Conservation (phyloP, 2,888 invertebrate genomes). For the Habroteleia sp. region DNA sequence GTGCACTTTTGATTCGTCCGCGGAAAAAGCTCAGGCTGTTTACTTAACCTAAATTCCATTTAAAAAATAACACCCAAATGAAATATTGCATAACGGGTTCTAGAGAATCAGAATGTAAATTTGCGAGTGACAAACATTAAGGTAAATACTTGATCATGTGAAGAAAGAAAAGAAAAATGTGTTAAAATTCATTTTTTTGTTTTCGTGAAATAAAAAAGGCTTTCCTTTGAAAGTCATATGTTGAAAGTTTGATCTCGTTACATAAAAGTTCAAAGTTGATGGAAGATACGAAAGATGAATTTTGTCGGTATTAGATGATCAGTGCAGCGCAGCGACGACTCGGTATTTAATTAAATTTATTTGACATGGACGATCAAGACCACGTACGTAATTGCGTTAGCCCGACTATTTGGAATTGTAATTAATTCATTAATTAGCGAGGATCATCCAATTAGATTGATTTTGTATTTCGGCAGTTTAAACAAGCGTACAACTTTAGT, state of each 20-base stretch:
- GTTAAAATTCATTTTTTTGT: slow-evolving; percentile 28
- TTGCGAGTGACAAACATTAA: slow-evolving; percentile 19
- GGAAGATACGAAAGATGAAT: slow-evolving; percentile 21
- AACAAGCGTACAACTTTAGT: slow-evolving; percentile 2
- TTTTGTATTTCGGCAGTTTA: slow-evolving; percentile 12
- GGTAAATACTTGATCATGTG: slow-evolving; percentile 24
- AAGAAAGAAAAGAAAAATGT: slow-evolving; percentile 10
- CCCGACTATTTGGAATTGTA: slow-evolving; percentile 22
- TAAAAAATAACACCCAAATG: not conserved
- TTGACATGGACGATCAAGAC: slow-evolving; percentile 33
- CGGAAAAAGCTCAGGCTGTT: not conserved
- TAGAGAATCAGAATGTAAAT: slow-evolving; percentile 13
- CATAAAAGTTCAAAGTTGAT: slow-evolving; percentile 44
- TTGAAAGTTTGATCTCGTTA: slow-evolving; percentile 48
- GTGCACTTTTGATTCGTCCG: not conserved
- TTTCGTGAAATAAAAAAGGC: slow-evolving; percentile 1
- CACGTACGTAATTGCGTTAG: slow-evolving; percentile 25
- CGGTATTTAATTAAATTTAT: slow-evolving; percentile 44
- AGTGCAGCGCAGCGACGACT: not conserved
- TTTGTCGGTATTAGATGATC: not conserved
- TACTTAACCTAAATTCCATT: slow-evolving; percentile 5
- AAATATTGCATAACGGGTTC: slow-evolving; percentile 8
- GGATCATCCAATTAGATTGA: slow-evolving; percentile 14
- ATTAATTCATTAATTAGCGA: slow-evolving; percentile 39
- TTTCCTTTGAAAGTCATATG: slow-evolving; percentile 17